Evolutionary conservation across 1,140 invertebrate species (phyloP).

Genomic region (Manduca sexta): DNA sequence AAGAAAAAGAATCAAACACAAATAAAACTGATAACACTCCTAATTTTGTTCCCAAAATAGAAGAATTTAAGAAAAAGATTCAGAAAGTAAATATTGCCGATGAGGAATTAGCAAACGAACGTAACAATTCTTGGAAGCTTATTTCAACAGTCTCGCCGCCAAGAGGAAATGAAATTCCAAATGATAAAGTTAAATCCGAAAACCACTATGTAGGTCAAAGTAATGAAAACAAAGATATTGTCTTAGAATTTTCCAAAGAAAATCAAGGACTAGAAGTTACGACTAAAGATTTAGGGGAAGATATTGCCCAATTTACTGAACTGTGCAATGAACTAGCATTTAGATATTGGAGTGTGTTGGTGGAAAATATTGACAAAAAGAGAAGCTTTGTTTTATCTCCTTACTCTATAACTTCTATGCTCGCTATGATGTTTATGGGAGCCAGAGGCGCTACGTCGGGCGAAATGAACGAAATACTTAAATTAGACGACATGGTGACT

Average conservation of each 20-base stretch:
- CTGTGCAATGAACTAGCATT: conserved; percentile 90
- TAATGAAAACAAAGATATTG: conserved; percentile 47
- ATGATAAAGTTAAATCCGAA: conserved; percentile 51
- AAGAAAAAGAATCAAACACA: conserved; percentile 5
- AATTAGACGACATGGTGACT: conserved; percentile 88
- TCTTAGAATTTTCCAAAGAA: conserved; percentile 74
- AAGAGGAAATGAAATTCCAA: conserved; percentile 42
- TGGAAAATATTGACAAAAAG: conserved; percentile 80
- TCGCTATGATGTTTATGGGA: conserved; percentile 92
- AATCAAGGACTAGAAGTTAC: conserved; percentile 84
- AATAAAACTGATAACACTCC: conserved; percentile 20
- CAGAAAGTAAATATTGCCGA: conserved; percentile 68
- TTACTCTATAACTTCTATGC: conserved; percentile 86
- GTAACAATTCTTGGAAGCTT: conserved; percentile 67
- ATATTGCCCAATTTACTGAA: conserved; percentile 80
- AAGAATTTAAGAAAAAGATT: conserved; percentile 64
- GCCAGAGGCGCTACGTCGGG: conserved; percentile 89
- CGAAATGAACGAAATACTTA: conserved; percentile 90
- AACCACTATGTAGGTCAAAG: conserved; percentile 30
- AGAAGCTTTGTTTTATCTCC: conserved; percentile 89
- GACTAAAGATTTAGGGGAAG: conserved; percentile 78
- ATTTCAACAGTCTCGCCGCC: conserved; percentile 58
- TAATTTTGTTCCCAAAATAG: conserved; percentile 43
- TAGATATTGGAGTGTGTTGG: conserved; percentile 83
- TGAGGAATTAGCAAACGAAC: conserved; percentile 46